Percentiles rank a stretch among this genome's conserved stretches.
Evolutionary conservation across 2,797 vertebrate species (phyloP).

Genomic region (Poeciliopsis paucimaculata): DNA sequence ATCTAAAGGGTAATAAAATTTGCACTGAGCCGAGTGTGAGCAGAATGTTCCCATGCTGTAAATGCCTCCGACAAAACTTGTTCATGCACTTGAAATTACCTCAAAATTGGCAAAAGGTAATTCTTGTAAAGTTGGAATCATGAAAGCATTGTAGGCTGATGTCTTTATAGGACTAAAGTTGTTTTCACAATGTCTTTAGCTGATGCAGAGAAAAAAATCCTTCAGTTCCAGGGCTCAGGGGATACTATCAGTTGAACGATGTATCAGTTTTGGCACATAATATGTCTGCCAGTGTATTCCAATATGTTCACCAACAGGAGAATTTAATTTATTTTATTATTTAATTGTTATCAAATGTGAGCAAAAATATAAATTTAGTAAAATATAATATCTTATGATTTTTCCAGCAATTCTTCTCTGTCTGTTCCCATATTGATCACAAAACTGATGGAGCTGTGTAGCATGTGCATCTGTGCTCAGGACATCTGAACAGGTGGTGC

Average conservation of each 20-base stretch:
- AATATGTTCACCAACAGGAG: not conserved
- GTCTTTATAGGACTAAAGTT: not conserved
- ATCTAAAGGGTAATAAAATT: conserved; percentile 10
- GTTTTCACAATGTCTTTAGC: not conserved
- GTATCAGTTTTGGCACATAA: not conserved
- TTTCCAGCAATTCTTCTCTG: not conserved
- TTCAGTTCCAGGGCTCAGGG: not conserved
- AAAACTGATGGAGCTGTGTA: conserved; percentile 1
- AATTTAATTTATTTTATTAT: not conserved
- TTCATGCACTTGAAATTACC: conserved; percentile 14
- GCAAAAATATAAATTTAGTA: not conserved
- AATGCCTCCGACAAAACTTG: conserved; percentile 12
- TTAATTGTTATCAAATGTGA: not conserved
- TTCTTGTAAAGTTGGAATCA: conserved; percentile 15
- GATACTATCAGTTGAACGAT: not conserved
- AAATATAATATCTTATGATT: not conserved
- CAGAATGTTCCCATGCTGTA: conserved; percentile 1
- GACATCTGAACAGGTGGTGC: not conserved
- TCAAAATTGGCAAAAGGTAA: conserved; percentile 18
- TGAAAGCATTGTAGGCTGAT: conserved; percentile 4
- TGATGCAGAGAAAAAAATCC: not conserved
- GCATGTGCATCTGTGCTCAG: not conserved
- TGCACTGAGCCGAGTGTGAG: conserved; percentile 14
- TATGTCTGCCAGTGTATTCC: not conserved
- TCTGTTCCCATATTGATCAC: not conserved